These are phyloP conservation scores for Tachystola acroxantha DNA, from an alignment of 2,888 invertebrate species.

Conservation along the genomic window DNA sequence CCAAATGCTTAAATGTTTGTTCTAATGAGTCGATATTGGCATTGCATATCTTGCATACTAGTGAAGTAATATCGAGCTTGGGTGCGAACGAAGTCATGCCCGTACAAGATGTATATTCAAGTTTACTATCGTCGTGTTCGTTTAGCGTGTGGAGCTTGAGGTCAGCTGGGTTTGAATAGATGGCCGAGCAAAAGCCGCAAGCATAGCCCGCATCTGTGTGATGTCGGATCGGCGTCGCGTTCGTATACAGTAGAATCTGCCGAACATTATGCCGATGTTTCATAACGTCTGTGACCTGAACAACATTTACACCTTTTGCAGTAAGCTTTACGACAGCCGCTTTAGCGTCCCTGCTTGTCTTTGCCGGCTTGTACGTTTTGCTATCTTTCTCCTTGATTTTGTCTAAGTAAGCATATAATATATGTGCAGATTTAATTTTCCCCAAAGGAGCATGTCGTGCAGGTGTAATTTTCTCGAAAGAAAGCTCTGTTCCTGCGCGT, in stretches of 20 bases:
- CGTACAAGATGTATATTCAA: neutral
- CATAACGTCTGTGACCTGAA: neutral
- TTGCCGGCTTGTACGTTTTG: neutral
- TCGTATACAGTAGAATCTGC: constrained; percentile 33
- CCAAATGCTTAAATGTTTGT: constrained; percentile 13
- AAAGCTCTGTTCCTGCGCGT: neutral
- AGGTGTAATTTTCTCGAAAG: neutral
- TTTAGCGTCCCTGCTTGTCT: neutral
- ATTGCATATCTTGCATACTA: constrained; percentile 13
- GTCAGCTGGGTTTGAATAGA: constrained; percentile 28
- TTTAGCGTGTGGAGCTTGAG: constrained; percentile 36
- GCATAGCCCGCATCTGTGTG: constrained; percentile 29
- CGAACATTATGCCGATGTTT: constrained; percentile 2
- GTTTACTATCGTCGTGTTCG: constrained; percentile 20
- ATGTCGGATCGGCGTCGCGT: constrained; percentile 39
- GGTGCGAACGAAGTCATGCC: constrained; percentile 16
- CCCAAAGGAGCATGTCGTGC: too few species aligned
- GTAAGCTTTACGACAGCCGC: neutral
- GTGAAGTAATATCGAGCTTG: constrained; percentile 37
- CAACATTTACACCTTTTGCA: neutral
- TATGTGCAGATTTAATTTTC: neutral
- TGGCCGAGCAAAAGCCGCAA: constrained; percentile 35
- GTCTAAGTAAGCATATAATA: neutral
- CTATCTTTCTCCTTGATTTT: neutral
- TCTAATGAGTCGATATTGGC: constrained; percentile 5